Evolutionary conservation across 2,888 invertebrate species (phyloP).

Genomic region (Nemurella pictetii): DNA sequence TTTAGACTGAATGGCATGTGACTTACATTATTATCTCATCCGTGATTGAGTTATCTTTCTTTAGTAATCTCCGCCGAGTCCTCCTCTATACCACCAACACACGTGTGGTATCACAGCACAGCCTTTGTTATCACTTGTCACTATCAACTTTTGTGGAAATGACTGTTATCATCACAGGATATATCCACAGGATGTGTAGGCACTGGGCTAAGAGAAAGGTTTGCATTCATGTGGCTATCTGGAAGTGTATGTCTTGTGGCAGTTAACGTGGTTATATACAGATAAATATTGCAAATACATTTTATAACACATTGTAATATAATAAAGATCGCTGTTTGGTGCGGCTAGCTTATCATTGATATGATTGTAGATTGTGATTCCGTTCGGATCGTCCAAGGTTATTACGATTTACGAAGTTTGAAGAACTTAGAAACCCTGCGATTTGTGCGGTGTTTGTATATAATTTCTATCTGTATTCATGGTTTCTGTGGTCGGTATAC

Average conservation of each 20-base stretch:
- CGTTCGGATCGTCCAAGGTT: not conserved
- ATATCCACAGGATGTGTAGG: not conserved
- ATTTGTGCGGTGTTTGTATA: no score
- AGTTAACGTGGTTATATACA: not conserved
- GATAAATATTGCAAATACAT: slow-evolving; percentile 2
- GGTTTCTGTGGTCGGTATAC: no score
- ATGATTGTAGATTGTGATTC: not conserved
- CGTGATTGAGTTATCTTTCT: not conserved
- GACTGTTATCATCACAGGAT: slow-evolving; percentile 23
- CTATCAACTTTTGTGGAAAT: slow-evolving; percentile 14
- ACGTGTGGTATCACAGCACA: not conserved
- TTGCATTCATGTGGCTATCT: not conserved
- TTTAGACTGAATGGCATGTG: not conserved
- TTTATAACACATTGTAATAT: not conserved
- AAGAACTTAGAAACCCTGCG: not conserved
- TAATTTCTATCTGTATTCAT: no score
- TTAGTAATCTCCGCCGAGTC: not conserved
- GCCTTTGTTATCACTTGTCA: slow-evolving; percentile 1
- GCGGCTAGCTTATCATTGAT: not conserved
- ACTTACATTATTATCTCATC: not conserved
- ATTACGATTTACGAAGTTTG: not conserved
- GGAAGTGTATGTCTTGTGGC: not conserved
- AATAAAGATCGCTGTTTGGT: not conserved
- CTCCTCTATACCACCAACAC: not conserved
- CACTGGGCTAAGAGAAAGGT: slow-evolving; percentile 2